Evolutionary conservation across 2,888 invertebrate genomes (phyloP), one percentile per base, ranked within the genome.

Genomic region (Cephus pulcher): DNA sequence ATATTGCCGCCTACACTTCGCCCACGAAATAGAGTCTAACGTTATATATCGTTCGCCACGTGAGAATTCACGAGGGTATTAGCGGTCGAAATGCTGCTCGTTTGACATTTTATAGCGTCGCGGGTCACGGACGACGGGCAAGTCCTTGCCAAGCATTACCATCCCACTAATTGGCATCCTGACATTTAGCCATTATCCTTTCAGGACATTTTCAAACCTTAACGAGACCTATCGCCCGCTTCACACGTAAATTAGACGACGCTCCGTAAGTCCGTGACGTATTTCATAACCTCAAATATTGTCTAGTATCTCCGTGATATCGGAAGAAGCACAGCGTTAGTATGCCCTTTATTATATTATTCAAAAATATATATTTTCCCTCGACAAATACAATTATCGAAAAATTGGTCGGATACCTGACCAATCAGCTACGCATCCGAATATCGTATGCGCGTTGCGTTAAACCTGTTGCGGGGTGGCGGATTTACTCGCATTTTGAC

Each of bases 31-130:
- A 23, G 2, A 56, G 23, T 23, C 23, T 56, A 23, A 23, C 9
- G 56, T 56, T 56, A 56, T 56, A 56, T 56, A 56, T 56, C 23
- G 23, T 56, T 56, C 23, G 56, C 23, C 56, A 23, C 56, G 56
- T 56, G 56, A 56, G 56, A 34, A 71, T 71, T 71, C n/a, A 71
- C 71, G 34, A 71, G 32, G 71, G 15, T 71, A 79, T 83, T 85
- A 82, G 83, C 78, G 82, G 86, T 84, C 80, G 80, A 78, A 82
- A 84, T 81, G 83, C 80, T 80, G 81, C 82, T 79, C 84, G 82
- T 86, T 86, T 88, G 89, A 87, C 88, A 88, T 89, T 90, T 89
- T 84, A 85, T 83, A 80, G 84, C 84, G 86, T 85, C 85, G 82
- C 86, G 88, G 85, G 83, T 88, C 85, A 86, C 78, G 81, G 83